These are phyloP conservation scores for Hyposoter dolosus DNA, from an alignment of 2,888 invertebrate species.

Conservation along the genomic window DNA sequence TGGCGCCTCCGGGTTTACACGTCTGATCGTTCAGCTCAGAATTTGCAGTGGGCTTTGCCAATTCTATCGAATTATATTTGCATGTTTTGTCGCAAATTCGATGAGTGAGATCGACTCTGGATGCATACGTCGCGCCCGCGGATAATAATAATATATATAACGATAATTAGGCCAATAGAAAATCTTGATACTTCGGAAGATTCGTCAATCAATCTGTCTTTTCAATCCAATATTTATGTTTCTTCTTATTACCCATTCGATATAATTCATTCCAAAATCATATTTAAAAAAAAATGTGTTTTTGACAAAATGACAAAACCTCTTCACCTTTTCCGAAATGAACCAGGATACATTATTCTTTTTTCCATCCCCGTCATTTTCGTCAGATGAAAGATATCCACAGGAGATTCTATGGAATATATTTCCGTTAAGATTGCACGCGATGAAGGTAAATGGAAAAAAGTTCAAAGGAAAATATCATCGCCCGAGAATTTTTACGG, in stretches of 20 bases:
- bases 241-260: not conserved
- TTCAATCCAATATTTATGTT: not conserved
- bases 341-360: constrained; percentile 50
- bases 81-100: not conserved
- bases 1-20: constrained; percentile 43
- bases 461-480: constrained; percentile 53
- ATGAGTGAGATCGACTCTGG: not conserved
- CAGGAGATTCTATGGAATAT: constrained; percentile 42
- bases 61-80: not conserved
- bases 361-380: not conserved
- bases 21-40: not conserved
- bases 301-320: not conserved
- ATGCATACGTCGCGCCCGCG: not conserved
- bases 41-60: not conserved
- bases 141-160: not conserved
- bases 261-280: not conserved
- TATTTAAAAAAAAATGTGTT: not conserved
- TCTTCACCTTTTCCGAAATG: constrained; percentile 42
- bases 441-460: constrained; percentile 40
- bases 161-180: too few relatives aligned
- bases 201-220: not conserved
- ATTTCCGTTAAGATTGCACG: constrained; percentile 35
- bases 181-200: too few relatives aligned
- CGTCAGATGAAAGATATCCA: constrained; percentile 48
- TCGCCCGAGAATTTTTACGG: constrained; percentile 48